Percentiles rank a stretch among this genome's conserved stretches.
Conservation (phyloP, 2,797 vertebrate species). For the Lepilemur ruficaudatus region DNA sequence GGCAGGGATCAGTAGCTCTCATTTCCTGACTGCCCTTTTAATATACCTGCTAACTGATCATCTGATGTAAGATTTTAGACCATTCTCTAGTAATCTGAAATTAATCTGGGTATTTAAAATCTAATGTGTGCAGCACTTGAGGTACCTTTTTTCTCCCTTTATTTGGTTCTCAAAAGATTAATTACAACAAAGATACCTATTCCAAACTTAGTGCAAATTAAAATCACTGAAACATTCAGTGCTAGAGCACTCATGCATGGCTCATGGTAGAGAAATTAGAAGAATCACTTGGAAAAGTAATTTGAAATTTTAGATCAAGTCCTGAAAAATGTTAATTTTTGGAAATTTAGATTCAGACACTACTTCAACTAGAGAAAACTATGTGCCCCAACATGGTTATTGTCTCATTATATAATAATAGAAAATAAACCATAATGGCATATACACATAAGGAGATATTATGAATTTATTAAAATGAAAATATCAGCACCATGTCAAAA, state of each 20-base stretch:
- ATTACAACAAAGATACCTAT: neutral
- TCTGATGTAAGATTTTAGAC: neutral
- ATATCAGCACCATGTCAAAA: neutral
- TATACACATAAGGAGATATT: neutral
- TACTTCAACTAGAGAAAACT: neutral
- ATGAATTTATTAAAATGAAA: slow-evolving; percentile 24
- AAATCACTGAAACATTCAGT: neutral
- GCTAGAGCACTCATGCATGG: neutral
- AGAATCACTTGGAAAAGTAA: neutral
- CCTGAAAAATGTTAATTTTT: neutral
- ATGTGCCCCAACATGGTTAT: neutral
- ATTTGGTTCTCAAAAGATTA: neutral
- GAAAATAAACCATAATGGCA: neutral
- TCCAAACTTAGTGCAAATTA: neutral
- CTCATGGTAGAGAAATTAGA: neutral
- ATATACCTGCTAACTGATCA: neutral
- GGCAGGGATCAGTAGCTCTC: neutral
- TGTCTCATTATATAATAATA: neutral
- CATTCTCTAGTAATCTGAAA: neutral
- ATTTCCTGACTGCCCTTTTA: neutral
- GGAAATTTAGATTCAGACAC: neutral
- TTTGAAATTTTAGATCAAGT: neutral
- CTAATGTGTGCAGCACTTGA: neutral
- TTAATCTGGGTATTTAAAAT: neutral
- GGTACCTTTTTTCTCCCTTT: neutral